Evolutionary conservation across 2,888 invertebrate genomes (phyloP).

Genomic region (Rotaria macrura): DNA sequence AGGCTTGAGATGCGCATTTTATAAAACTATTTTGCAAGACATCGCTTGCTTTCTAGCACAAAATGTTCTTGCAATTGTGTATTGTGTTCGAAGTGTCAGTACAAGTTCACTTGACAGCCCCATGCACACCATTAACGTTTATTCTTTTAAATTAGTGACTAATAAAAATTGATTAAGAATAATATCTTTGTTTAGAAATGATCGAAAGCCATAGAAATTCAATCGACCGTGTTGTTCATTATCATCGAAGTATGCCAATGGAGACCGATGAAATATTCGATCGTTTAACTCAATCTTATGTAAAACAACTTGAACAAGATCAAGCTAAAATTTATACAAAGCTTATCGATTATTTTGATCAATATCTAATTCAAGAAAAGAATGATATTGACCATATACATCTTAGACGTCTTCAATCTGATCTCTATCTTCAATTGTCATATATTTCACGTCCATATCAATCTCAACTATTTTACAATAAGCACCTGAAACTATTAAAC

Average conservation of each 20-base stretch:
- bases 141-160: no score
- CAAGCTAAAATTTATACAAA: neutral
- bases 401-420: neutral
- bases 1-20: no score
- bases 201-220: neutral
- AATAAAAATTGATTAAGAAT: no score
- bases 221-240: neutral
- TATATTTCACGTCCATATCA: neutral
- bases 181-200: neutral
- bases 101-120: no score
- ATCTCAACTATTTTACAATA: neutral
- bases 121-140: no score
- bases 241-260: neutral
- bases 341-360: neutral
- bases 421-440: neutral
- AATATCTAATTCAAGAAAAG: neutral
- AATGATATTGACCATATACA: neutral
- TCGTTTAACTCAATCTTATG: neutral
- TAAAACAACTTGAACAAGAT: neutral
- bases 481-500: neutral
- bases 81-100: no score
- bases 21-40: no score
- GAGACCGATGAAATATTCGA: neutral
- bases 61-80: no score
- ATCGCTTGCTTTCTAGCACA: no score